phyloP scores from a whole-genome alignment of 1,140 invertebrate species.

The Drosophila pectinifera region DNA sequence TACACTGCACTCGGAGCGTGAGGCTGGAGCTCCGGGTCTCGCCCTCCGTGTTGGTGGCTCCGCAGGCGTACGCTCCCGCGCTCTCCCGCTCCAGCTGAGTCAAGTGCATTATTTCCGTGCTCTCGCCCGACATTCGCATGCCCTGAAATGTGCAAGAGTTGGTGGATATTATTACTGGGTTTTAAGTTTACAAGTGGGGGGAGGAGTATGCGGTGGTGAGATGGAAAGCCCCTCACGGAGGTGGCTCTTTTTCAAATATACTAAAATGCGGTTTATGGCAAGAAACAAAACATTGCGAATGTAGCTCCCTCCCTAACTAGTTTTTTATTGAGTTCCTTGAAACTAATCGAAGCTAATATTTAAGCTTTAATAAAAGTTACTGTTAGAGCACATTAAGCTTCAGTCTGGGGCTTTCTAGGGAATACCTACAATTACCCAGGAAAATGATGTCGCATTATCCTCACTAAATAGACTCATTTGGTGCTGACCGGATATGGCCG shows the following conservation, averaged over 20 bases:
- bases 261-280: neutral
- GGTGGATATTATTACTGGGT: slow-evolving; percentile 24
- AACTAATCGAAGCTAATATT: neutral
- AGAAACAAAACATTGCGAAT: neutral
- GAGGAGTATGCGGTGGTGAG: neutral
- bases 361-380: too few species aligned
- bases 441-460: neutral
- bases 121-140: slow-evolving; percentile 85
- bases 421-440: neutral
- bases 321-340: too few species aligned
- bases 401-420: too few species aligned
- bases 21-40: slow-evolving; percentile 88
- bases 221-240: neutral
- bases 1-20: slow-evolving; percentile 88
- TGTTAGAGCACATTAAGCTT: too few species aligned
- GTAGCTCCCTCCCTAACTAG: neutral
- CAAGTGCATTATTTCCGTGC: slow-evolving; percentile 85
- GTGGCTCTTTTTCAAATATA: neutral
- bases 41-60: slow-evolving; percentile 89
- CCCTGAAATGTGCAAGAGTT: slow-evolving; percentile 57
- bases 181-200: neutral
- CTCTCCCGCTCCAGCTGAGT: slow-evolving; percentile 85
- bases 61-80: slow-evolving; percentile 89
- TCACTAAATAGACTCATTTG: neutral
- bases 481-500: neutral